Conservation (phyloP, 2,797 vertebrate species). For the Phyllotis vaccarum region DNA sequence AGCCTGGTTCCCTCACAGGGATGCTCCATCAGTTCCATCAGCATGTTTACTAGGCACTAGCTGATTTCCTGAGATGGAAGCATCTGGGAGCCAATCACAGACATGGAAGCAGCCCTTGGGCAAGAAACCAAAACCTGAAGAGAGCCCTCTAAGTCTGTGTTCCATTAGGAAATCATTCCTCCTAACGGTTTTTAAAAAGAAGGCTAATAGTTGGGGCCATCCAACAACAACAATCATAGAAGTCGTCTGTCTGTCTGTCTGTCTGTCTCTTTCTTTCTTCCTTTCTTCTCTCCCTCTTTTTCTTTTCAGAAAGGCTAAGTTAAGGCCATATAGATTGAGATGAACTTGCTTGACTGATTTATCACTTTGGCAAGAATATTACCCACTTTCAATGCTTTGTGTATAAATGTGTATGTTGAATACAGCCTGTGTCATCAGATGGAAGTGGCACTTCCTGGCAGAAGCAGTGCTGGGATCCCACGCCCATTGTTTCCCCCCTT, state of each 20-base stretch:
- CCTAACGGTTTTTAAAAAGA: constrained; percentile 32
- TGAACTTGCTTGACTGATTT: constrained; percentile 54
- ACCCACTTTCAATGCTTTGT: not conserved
- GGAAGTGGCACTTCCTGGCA: constrained; percentile 27
- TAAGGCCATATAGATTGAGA: constrained; percentile 57
- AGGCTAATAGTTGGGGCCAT: not conserved
- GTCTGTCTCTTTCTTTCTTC: not conserved
- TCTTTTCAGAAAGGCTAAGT: constrained; percentile 32
- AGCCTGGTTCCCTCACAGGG: constrained; percentile 62
- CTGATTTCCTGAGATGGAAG: constrained; percentile 61
- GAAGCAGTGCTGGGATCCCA: constrained; percentile 57
- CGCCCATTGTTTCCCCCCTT: constrained; percentile 49
- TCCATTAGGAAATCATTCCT: not conserved
- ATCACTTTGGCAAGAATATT: constrained; percentile 36
- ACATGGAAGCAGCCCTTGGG: constrained; percentile 33
- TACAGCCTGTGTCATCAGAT: constrained; percentile 14
- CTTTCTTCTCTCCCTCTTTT: not conserved
- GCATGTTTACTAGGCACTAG: constrained; percentile 23
- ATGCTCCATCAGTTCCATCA: constrained; percentile 32
- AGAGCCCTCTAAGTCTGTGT: not conserved
- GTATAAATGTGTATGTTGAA: constrained; percentile 3
- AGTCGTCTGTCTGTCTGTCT: not conserved
- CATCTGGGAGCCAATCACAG: not conserved
- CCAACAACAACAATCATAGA: not conserved
- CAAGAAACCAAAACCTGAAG: not conserved